These are phyloP conservation scores for Pitangus sulphuratus DNA, from an alignment of 2,797 vertebrate genomes.

Conservation along the genomic window DNA sequence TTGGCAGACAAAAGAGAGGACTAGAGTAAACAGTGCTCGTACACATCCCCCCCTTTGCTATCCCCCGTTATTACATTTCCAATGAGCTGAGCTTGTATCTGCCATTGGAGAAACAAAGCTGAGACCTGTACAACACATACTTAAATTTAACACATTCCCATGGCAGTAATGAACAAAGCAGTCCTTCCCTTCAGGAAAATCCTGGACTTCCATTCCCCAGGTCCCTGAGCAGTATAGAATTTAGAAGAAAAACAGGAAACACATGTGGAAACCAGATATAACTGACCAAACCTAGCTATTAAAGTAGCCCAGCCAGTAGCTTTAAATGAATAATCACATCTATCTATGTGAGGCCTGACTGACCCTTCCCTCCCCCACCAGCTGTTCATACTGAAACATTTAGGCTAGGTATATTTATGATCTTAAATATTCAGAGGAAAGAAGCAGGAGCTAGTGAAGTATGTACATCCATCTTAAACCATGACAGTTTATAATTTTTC, in stretches of 20 bases:
- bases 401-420: background rate
- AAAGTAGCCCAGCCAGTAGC: constrained; percentile 49
- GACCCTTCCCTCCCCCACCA: background rate
- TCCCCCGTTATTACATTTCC: background rate
- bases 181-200: constrained; percentile 85
- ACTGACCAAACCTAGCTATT: constrained; percentile 63
- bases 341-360: constrained; percentile 38
- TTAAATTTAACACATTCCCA: constrained; percentile 84
- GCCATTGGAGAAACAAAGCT: constrained; percentile 47
- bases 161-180: constrained; percentile 84
- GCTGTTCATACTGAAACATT: background rate
- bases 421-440: background rate
- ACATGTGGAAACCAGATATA: constrained; percentile 83
- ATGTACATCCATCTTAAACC: background rate
- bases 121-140: constrained; percentile 62
- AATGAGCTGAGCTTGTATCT: constrained; percentile 40
- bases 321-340: constrained; percentile 49
- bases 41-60: background rate
- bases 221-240: constrained; percentile 70
- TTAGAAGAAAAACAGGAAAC: constrained; percentile 92
- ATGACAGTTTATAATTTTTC: background rate
- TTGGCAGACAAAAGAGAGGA: background rate
- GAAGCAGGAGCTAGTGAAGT: background rate
- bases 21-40: background rate
- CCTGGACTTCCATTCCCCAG: constrained; percentile 72